phyloP scores from a whole-genome alignment of 2,888 invertebrate genomes.

The Uloborus plumipes region DNA sequence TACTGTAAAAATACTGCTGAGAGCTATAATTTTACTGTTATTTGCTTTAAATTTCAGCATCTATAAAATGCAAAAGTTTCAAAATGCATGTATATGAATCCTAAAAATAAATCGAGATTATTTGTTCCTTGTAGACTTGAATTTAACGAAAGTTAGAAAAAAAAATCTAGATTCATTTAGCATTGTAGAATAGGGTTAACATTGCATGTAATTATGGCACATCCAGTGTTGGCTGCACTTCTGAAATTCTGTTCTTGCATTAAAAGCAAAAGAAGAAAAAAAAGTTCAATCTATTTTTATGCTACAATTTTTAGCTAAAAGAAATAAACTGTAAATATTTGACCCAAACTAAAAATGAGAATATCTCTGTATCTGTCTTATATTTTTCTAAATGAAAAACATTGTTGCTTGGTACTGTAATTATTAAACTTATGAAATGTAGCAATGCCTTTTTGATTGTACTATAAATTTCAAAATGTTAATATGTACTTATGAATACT shows the following conservation, averaged over 20 bases:
- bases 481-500: no score
- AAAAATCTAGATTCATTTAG: no score
- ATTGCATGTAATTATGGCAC: no score
- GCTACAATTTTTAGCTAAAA: constrained; percentile 53
- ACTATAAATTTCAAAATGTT: no score
- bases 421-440: background rate
- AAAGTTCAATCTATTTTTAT: constrained; percentile 45
- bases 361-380: constrained; percentile 45
- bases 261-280: background rate
- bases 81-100: no score
- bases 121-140: no score
- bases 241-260: background rate
- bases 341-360: constrained; percentile 25
- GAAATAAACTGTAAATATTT: constrained; percentile 52
- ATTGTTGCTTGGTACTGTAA: constrained; percentile 51
- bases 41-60: no score
- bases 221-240: constrained; percentile 30
- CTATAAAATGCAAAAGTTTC: no score
- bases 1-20: constrained; percentile 9
- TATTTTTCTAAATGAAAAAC: constrained; percentile 55
- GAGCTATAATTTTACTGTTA: background rate
- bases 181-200: no score
- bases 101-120: no score
- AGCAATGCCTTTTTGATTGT: constrained; percentile 25
- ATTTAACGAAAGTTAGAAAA: no score